Percentiles rank a stretch among this genome's conserved stretches.
These are phyloP conservation scores for Pseudocheirus occidentalis DNA, from an alignment of 2,797 vertebrate species.

Conservation along the genomic window DNA sequence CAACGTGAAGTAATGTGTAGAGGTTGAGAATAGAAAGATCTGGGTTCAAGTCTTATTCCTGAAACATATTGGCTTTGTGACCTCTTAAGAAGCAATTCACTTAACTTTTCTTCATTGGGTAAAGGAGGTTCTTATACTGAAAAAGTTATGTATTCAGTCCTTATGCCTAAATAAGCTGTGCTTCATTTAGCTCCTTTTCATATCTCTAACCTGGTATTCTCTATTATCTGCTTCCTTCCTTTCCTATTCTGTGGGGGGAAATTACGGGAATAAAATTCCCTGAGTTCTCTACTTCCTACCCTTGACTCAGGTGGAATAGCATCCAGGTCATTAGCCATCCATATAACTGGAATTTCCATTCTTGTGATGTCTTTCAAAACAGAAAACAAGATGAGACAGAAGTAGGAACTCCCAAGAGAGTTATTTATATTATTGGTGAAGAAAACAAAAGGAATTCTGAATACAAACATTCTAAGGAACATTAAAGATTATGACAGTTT, in stretches of 20 bases:
- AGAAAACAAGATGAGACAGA: background rate
- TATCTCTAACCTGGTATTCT: background rate
- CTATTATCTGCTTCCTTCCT: background rate
- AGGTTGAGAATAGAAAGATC: background rate
- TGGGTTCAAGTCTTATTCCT: background rate
- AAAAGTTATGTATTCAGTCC: background rate
- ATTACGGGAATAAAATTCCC: background rate
- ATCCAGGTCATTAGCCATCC: background rate
- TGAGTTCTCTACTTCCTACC: background rate
- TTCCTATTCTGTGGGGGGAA: background rate
- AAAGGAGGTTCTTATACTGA: background rate
- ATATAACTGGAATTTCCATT: background rate
- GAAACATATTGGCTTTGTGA: background rate
- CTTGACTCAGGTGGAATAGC: background rate
- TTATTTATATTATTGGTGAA: background rate
- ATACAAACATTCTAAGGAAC: background rate
- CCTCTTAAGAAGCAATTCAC: background rate
- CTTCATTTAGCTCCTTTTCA: background rate
- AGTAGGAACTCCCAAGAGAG: background rate
- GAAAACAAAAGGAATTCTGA: background rate
- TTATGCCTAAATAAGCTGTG: background rate
- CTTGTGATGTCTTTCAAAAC: background rate
- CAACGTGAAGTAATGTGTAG: background rate
- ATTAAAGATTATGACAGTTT: conserved; percentile 19
- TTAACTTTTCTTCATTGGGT: background rate